These are phyloP conservation scores for Cacoxenus indagator DNA, from an alignment of 2,888 invertebrate genomes.

Conservation along the genomic window DNA sequence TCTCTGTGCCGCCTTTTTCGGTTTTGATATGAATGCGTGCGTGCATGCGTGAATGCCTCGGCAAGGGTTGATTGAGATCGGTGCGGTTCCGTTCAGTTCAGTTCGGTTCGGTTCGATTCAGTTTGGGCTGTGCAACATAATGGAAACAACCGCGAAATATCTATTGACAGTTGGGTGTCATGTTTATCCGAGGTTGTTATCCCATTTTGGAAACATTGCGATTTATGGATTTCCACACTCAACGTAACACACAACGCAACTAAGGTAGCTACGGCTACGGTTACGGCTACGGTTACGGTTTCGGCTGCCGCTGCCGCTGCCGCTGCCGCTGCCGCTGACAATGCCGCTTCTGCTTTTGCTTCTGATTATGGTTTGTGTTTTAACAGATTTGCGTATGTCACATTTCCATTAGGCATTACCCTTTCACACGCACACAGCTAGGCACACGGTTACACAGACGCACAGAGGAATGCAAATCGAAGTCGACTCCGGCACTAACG, in stretches of 20 bases:
- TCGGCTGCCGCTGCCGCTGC: no score
- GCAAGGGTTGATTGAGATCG: not conserved
- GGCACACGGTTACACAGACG: constrained; percentile 28
- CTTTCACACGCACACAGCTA: constrained; percentile 16
- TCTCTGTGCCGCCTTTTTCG: not conserved
- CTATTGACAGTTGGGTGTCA: constrained; percentile 72
- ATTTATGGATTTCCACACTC: constrained; percentile 59
- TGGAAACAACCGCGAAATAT: constrained; percentile 70
- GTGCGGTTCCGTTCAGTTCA: no score
- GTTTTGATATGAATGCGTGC: constrained; percentile 18
- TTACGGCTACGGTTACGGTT: no score
- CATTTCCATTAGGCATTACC: constrained; percentile 3
- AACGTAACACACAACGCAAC: not conserved
- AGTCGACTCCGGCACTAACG: constrained; percentile 31
- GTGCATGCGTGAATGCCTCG: not conserved
- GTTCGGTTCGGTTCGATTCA: not conserved
- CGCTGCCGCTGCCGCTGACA: not conserved
- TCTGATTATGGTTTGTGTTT: constrained; percentile 29
- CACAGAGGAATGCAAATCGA: constrained; percentile 54
- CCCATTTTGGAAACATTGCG: constrained; percentile 67
- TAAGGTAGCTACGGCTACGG: no score
- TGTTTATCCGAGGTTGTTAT: constrained; percentile 71
- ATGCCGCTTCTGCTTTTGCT: constrained; percentile 29
- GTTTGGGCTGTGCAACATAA: constrained; percentile 49
- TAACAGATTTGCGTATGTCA: no score